Evolutionary conservation across 2,113 vertebrate species (phyloP).

Genomic region (Sinocyclocheilus anshuiensis): DNA sequence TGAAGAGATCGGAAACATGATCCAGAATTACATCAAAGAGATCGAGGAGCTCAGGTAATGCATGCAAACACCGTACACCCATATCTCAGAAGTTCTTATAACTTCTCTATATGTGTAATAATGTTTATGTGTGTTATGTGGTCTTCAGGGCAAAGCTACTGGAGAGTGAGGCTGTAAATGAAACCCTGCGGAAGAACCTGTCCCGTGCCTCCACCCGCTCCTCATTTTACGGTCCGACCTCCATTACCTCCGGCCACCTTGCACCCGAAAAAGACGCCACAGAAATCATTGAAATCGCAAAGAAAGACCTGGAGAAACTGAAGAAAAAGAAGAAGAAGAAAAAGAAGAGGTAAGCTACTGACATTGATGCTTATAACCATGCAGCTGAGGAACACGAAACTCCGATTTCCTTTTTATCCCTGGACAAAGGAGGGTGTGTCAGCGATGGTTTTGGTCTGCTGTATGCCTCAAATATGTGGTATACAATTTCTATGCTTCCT

Average conservation of each 20-base stretch:
- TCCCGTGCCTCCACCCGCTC: slow-evolving; percentile 85
- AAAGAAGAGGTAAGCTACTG: slow-evolving; percentile 83
- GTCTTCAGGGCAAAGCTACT: slow-evolving; percentile 87
- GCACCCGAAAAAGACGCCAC: slow-evolving; percentile 87
- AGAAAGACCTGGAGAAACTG: slow-evolving; percentile 94
- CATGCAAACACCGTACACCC: background rate
- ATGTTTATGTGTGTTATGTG: background rate
- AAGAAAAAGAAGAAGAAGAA: slow-evolving; percentile 94
- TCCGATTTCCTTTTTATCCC: background rate
- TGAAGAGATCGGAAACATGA: slow-evolving; percentile 97
- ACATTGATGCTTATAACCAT: background rate
- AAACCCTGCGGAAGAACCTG: slow-evolving; percentile 88
- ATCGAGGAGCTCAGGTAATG: slow-evolving; percentile 95
- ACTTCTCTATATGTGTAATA: background rate
- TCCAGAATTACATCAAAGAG: slow-evolving; percentile 98
- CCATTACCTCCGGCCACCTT: slow-evolving; percentile 77
- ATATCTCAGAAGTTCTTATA: background rate
- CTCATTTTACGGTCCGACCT: slow-evolving; percentile 78
- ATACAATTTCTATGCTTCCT: slow-evolving; percentile 7
- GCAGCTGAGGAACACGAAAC: background rate
- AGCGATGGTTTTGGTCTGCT: slow-evolving; percentile 43
- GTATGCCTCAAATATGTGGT: slow-evolving; percentile 14
- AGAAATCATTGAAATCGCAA: slow-evolving; percentile 93
- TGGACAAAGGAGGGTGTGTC: slow-evolving; percentile 6
- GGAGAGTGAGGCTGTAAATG: slow-evolving; percentile 93